Base-by-base conservation (phyloP, 2,797 vertebrate genomes). In the Chaenodraco wilsoni region DNA sequence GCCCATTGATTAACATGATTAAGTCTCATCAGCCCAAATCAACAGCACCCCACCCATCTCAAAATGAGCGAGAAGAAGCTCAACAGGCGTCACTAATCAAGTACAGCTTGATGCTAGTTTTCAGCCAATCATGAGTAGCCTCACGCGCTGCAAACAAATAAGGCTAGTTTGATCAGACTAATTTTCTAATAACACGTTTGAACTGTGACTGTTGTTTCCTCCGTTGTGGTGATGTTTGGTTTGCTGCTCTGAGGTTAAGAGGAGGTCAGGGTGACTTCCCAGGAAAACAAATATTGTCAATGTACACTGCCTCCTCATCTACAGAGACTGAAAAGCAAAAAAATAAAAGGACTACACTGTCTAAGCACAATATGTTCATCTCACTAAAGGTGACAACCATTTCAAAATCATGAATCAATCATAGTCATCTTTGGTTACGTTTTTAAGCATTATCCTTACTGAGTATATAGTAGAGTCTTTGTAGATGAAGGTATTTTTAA, bases 31-130 rank as follows among this genome's bases (percentile, higher is more conserved):
- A 91, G 71, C 78, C 83, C 88, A 90, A 88, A 92, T 93, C 90
- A 88, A 91, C 84, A 79, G 23, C 71, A 50, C 5, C 19, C 55
- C 37, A 44, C 59, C 49, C 55, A 46, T 2, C 49, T 62, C 55
- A n/a, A 3, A 80, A 79, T 23, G 45, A 82, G 83, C 17, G 64
- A 74, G 77, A 76, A 81, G 82, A 88, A 77, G 79, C 88, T 90
- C 85, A 90, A 89, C 91, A 92, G 85, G 87, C 83, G 82, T 81
- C 80, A 84, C 88, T 93, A 92, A 94, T 94, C 91, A 94, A 92
- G 88, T 91, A 87, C 78, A 88, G 84, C 83, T 67, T 84, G 78
- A 89, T 89, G 81, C 81, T 74, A 67, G 71, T 87, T 90, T 87
- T 86, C 80, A 88, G 79, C 83, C 91, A 93, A 93, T 94, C 91